Evolutionary conservation across 2,888 invertebrate species (phyloP), one percentile per base, ranked within the genome.

Genomic region (Zygogramma bicolorata): DNA sequence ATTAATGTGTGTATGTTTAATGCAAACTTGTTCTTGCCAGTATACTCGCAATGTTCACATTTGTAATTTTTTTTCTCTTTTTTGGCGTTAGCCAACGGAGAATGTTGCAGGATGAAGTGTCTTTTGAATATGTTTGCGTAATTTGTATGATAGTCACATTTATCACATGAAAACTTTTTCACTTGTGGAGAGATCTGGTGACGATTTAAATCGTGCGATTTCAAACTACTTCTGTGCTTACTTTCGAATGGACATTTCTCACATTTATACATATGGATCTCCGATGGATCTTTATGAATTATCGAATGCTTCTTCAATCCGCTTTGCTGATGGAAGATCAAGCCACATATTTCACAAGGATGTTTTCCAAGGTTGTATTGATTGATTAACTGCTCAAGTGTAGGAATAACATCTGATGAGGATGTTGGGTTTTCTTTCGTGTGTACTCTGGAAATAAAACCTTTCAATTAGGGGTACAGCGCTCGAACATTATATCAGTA

Each of bases 81-180:
- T 20, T 46, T 46, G 20, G 0, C 20, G 20, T 18, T 46, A 3
- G 46, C 10, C 8, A 46, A 20, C 20, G 46, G 46, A 8, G 46
- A 46, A 46, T 46, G 46, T 7, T 10, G 18, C 7, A 7, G 1
- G 20, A 46, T 20, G 7, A 46, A 7, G 46, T 46, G 46, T 20
- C 8, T 46, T 46, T 46, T 46, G 3, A 46, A 20, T 3, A 18
- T 2, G 20, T 1, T 20, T 3, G 8, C 3, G 20, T 46, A 10
- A 46, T 60, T 38, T 34, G 60, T 38, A 7, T 25, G 2, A 38
- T 7, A 60, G 2, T 20, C n/a, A 20, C 60, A 60, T n/a, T 18
- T 60, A 38, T 34, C n/a, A 15, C 60, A 60, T n/a, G 60, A 18
- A n/a, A 22, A 60, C 7, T 18, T 60, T 60, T 60, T 60, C 60